Base-by-base conservation (phyloP, 2,113 vertebrate species). In the Rhea americana region DNA sequence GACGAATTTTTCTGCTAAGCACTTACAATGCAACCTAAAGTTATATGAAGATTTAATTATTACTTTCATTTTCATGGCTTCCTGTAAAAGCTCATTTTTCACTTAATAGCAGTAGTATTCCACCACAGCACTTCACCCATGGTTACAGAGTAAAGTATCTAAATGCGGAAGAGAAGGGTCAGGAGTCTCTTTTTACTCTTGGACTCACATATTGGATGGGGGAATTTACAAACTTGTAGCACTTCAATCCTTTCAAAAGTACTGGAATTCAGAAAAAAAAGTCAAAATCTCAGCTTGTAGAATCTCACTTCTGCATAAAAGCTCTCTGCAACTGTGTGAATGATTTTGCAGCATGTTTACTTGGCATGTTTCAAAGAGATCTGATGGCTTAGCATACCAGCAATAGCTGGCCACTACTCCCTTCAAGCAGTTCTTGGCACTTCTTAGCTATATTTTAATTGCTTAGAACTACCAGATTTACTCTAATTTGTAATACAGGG, bases 11-110 rank as follows among this genome's bases (percentile, higher is more conserved):
- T 98, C 96, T 97, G 97, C 97, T 97, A 97, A 97, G 96, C 96
- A 97, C 95, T 98, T 97, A 96, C 97, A 97, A 97, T 97, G 92
- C 97, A 97, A 97, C 97, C 95, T 96, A 97, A 98, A 98, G 97
- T 97, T 97, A 96, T 95, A 97, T 82, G 94, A 97, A 97, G 96
- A 97, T 98, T 97, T 98, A 97, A 98, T 97, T 98, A 97, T 97
- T 97, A 96, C 97, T 97, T 97, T 96, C 96, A 95, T 97, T 98
- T 98, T 96, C 93, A 58, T 94, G 93, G 58, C 82, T 97, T 96
- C 96, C 94, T 93, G 90, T 97, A 95, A 97, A 97, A 97, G 91
- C 90, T 97, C 66, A 90, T 97, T 98, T 97, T 97, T 97, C 95
- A 96, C 83, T 97, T 97, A 97, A 94, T 89, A 96, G 95, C 93